phyloP scores from a whole-genome alignment of 2,888 invertebrate species.

The Rhagonycha fulva region DNA sequence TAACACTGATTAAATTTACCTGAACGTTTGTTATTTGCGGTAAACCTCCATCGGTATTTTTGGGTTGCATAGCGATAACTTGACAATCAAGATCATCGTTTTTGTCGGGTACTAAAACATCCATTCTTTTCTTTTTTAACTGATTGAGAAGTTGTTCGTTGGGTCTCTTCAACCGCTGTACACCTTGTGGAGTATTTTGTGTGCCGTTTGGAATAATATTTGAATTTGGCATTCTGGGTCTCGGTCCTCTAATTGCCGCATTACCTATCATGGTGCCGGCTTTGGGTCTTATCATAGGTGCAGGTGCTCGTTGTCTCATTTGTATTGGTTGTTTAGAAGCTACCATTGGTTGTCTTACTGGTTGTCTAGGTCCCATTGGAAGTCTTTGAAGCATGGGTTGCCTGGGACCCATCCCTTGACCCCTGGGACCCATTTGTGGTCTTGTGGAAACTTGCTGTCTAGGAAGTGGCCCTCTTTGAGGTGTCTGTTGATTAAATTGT shows the following conservation, averaged over 20 bases:
- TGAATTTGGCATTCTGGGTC: conserved; percentile 31
- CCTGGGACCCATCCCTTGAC: conserved; percentile 11
- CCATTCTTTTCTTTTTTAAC: conserved; percentile 60
- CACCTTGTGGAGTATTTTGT: conserved; percentile 31
- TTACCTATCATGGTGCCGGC: conserved; percentile 36
- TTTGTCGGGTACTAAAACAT: conserved; percentile 69
- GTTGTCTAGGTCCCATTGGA: conserved; percentile 35
- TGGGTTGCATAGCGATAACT: conserved; percentile 74
- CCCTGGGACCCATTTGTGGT: conserved; percentile 35
- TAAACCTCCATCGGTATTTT: conserved; percentile 65
- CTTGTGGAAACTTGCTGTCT: conserved; percentile 42
- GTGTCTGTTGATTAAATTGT: conserved; percentile 36
- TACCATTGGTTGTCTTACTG: conserved; percentile 19
- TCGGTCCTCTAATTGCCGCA: conserved; percentile 25
- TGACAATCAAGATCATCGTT: conserved; percentile 78
- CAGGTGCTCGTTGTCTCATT: conserved; percentile 32
- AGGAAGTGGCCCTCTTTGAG: conserved; percentile 37
- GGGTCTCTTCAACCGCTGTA: conserved; percentile 43
- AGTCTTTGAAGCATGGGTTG: conserved; percentile 27
- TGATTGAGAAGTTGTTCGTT: conserved; percentile 50
- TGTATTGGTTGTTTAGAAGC: conserved; percentile 6
- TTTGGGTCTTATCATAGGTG: conserved; percentile 42
- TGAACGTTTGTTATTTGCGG: conserved; percentile 78
- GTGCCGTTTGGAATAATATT: background rate
- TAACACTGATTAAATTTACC: conserved; percentile 50